A percentile compares a stretch with the other conserved stretches of the same genome.
phyloP scores from a whole-genome alignment of 2,113 vertebrate genomes.

The Leptobrachium ailaonicum region DNA sequence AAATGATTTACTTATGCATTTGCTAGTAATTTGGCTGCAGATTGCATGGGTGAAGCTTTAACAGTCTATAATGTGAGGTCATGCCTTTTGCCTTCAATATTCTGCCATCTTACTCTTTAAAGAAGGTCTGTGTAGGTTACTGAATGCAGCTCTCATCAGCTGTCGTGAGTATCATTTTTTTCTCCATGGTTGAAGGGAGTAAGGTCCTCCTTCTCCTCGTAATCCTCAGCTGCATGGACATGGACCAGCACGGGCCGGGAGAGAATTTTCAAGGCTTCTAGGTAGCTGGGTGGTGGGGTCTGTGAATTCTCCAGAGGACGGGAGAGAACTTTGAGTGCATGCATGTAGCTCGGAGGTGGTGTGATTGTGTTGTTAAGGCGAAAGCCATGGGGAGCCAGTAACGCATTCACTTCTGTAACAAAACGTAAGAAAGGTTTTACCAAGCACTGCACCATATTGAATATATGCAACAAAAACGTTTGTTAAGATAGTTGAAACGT shows the following conservation, averaged over 20 bases:
- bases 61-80: too few species aligned
- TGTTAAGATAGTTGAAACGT: too few species aligned
- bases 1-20: too few species aligned
- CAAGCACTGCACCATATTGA: too few species aligned
- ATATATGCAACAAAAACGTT: too few species aligned
- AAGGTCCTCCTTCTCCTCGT: slow-evolving; percentile 31
- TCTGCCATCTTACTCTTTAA: background rate
- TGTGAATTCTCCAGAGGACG: slow-evolving; percentile 33
- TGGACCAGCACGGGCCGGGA: slow-evolving; percentile 39
- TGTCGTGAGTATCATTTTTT: slow-evolving; percentile 1
- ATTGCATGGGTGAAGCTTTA: too few species aligned
- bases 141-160: background rate
- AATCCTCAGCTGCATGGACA: slow-evolving; percentile 9
- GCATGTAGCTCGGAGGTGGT: slow-evolving; percentile 47
- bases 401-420: slow-evolving; percentile 39
- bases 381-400: slow-evolving; percentile 44
- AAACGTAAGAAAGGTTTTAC: background rate
- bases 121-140: background rate
- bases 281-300: slow-evolving; percentile 47
- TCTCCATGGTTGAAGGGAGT: background rate
- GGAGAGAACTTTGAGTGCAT: slow-evolving; percentile 35
- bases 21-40: too few species aligned
- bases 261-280: slow-evolving; percentile 40
- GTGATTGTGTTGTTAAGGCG: slow-evolving; percentile 44
- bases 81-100: too few species aligned